These are phyloP conservation scores for Apeira syringaria DNA, from an alignment of 2,888 invertebrate species.

Conservation along the genomic window DNA sequence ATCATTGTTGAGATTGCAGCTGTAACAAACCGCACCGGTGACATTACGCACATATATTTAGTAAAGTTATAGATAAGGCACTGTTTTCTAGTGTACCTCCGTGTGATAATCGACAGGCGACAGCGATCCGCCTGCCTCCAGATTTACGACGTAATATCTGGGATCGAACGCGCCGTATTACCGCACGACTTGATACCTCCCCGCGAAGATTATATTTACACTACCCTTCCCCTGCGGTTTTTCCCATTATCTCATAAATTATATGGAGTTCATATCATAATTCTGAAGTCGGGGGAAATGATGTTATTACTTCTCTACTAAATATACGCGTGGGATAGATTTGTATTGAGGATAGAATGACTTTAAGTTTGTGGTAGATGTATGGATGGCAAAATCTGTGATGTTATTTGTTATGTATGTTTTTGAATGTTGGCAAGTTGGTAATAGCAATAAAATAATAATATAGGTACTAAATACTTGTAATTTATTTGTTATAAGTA, in stretches of 20 bases:
- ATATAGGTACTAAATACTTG: no score
- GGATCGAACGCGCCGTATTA: conserved; percentile 43
- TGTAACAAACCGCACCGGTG: no score
- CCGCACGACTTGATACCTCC: conserved; percentile 35
- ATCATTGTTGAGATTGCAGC: no score
- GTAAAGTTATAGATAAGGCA: background rate
- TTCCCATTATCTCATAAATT: conserved; percentile 25
- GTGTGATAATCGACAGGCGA: conserved; percentile 69
- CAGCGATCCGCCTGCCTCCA: conserved; percentile 53
- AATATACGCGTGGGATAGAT: background rate
- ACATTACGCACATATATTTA: no score
- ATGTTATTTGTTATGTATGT: no score
- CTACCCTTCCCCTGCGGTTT: conserved; percentile 24
- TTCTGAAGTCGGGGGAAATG: conserved; percentile 6
- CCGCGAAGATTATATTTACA: conserved; percentile 26
- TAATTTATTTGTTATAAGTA: no score
- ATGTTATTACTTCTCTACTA: conserved; percentile 4
- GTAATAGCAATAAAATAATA: no score
- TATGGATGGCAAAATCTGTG: no score
- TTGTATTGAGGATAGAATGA: no score
- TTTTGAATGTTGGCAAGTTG: no score
- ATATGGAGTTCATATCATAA: conserved; percentile 15
- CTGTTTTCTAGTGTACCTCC: conserved; percentile 6
- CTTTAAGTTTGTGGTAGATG: no score
- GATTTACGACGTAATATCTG: conserved; percentile 69